A percentile compares a stretch with the other conserved stretches of the same genome.
These are phyloP conservation scores for Cistogaster globosa DNA, from an alignment of 2,888 invertebrate genomes.

Conservation along the genomic window DNA sequence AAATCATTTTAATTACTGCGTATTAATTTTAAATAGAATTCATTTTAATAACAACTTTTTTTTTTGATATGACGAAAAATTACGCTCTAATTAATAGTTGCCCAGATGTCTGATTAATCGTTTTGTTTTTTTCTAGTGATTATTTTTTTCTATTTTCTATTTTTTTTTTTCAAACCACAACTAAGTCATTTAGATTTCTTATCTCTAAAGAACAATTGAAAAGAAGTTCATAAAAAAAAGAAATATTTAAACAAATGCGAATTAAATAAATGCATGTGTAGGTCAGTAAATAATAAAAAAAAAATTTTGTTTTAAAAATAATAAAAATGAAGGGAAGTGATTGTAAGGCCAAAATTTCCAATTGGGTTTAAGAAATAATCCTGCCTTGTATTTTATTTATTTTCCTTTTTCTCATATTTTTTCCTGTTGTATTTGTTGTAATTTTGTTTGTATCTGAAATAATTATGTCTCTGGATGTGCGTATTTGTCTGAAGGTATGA, in stretches of 20 bases:
- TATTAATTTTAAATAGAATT: constrained; percentile 40
- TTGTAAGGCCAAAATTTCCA: constrained; percentile 42
- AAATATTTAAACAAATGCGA: constrained; percentile 10
- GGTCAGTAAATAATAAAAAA: constrained; percentile 45
- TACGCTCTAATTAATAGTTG: constrained; percentile 64
- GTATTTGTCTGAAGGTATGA: not conserved
- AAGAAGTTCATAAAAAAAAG: not conserved
- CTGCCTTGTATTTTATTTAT: constrained; percentile 54
- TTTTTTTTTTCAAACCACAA: constrained; percentile 52
- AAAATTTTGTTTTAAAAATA: not conserved
- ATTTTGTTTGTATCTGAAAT: not conserved
- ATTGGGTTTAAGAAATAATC: constrained; percentile 46
- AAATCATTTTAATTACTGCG: constrained; percentile 60
- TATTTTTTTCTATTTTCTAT: not conserved
- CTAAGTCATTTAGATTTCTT: constrained; percentile 56
- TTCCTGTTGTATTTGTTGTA: not conserved
- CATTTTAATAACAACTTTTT: constrained; percentile 38
- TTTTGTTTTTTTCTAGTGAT: constrained; percentile 22
- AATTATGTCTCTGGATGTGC: not conserved
- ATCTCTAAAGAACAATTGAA: constrained; percentile 48
- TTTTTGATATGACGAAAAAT: constrained; percentile 64
- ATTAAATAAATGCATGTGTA: constrained; percentile 55
- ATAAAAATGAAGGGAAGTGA: no score
- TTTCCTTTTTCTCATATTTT: not conserved
- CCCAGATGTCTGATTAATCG: constrained; percentile 66